A percentile compares a stretch with the other conserved stretches of the same genome.
These are phyloP conservation scores for Rhopalosiphum maidis DNA, from an alignment of 1,140 invertebrate genomes.

Conservation along the genomic window DNA sequence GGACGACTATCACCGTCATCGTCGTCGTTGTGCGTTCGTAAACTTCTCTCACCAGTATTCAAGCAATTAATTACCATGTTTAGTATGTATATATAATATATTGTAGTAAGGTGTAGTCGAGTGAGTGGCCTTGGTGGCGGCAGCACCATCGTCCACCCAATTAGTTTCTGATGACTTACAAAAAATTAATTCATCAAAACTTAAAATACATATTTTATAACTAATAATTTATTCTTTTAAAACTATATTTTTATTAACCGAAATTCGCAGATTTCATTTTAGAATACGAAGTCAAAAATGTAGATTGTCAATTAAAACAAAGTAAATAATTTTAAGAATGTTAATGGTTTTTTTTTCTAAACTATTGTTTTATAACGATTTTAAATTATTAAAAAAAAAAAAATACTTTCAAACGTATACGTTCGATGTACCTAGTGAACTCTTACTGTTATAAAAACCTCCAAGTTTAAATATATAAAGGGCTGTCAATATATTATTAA, in stretches of 20 bases:
- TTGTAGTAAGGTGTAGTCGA: neutral
- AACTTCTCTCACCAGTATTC: constrained; percentile 44
- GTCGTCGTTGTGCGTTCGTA: constrained; percentile 9
- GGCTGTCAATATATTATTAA: too few species aligned
- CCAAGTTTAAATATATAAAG: too few species aligned
- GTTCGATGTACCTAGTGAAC: too few species aligned
- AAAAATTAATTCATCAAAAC: neutral
- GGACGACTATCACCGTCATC: constrained; percentile 34
- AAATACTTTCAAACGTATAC: too few species aligned
- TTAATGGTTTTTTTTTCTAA: too few species aligned
- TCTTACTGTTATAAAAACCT: too few species aligned
- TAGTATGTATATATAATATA: neutral
- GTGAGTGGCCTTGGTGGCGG: neutral
- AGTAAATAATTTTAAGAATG: too few species aligned
- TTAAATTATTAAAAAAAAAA: too few species aligned
- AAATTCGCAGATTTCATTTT: neutral
- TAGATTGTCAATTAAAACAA: too few species aligned
- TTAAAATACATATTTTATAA: neutral
- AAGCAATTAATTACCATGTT: constrained; percentile 52
- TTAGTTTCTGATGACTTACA: neutral
- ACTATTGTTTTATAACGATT: too few species aligned
- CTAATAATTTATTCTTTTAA: neutral
- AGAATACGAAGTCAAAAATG: neutral
- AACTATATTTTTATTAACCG: neutral
- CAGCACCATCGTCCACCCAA: neutral